These are phyloP conservation scores for Geopemphigus sp. DNA, from an alignment of 1,140 invertebrate genomes.

Conservation along the genomic window DNA sequence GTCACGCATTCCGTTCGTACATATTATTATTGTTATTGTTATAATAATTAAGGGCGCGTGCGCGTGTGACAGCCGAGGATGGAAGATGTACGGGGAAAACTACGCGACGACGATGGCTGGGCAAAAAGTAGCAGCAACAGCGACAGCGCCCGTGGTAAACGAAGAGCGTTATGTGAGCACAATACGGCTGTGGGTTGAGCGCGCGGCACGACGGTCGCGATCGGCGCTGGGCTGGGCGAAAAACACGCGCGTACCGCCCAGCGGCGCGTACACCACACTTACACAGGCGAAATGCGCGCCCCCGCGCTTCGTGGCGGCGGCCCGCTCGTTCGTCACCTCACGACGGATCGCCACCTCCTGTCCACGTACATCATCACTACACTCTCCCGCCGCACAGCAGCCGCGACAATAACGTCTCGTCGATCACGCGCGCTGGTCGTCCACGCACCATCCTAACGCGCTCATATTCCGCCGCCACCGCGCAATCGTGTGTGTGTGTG, in stretches of 20 bases:
- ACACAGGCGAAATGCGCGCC: background rate
- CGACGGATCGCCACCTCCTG: background rate
- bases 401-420: constrained; percentile 27
- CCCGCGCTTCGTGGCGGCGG: too few species aligned
- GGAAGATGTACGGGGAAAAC: too few species aligned
- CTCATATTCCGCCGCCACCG: background rate
- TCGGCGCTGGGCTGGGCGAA: constrained; percentile 31
- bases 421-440: constrained; percentile 20
- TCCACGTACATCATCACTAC: background rate
- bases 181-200: background rate
- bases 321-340: constrained; percentile 31
- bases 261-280: background rate
- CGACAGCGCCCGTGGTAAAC: background rate
- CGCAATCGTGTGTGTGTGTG: constrained; percentile 10
- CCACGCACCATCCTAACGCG: background rate
- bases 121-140: background rate
- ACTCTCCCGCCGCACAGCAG: background rate
- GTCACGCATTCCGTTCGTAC: too few species aligned
- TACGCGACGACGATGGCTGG: too few species aligned
- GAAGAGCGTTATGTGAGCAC: too few species aligned
- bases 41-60: too few species aligned
- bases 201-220: background rate
- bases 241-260: constrained; percentile 29
- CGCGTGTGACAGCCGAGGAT: too few species aligned
- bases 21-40: too few species aligned